phyloP scores from a whole-genome alignment of 92 coral and sea anemone genomes.

The Palythoa heliodiscus region DNA sequence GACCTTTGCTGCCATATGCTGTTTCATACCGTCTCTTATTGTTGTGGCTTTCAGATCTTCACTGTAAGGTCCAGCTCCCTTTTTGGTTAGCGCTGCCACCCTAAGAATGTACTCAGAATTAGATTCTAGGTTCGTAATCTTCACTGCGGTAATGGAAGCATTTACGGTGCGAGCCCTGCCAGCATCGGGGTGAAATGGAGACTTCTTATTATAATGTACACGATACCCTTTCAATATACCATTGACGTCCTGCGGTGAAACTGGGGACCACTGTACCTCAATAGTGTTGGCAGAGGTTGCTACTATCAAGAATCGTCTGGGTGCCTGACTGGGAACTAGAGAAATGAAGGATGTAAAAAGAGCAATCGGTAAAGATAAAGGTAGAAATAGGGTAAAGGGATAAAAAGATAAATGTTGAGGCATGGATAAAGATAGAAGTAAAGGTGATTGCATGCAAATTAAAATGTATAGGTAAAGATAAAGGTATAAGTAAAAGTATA shows the following conservation, averaged over 20 bases:
- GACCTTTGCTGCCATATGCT: background rate
- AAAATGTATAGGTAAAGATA: no score
- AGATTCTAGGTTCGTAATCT: slow-evolving; percentile 61
- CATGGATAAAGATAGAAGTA: no score
- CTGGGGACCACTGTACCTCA: slow-evolving; percentile 73
- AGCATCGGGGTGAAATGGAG: slow-evolving; percentile 44
- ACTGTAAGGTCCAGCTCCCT: slow-evolving; percentile 77
- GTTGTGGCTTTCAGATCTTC: slow-evolving; percentile 46
- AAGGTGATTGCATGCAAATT: no score
- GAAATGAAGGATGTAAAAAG: background rate
- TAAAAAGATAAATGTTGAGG: no score
- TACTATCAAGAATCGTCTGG: slow-evolving; percentile 46
- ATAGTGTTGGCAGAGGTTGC: slow-evolving; percentile 70
- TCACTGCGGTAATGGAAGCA: slow-evolving; percentile 45
- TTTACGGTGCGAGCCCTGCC: slow-evolving; percentile 68
- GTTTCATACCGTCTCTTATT: slow-evolving; percentile 50
- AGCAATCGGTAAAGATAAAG: no score
- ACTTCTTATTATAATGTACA: slow-evolving; percentile 61
- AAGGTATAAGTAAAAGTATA: no score
- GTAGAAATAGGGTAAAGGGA: background rate
- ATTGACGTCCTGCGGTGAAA: slow-evolving; percentile 52
- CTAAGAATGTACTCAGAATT: slow-evolving; percentile 59
- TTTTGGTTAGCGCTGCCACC: slow-evolving; percentile 73
- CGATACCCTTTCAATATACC: slow-evolving; percentile 72
- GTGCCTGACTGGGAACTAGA: slow-evolving; percentile 75